Base-by-base conservation (phyloP, 2,113 vertebrate species). In the Seriola quinqueradiata region DNA sequence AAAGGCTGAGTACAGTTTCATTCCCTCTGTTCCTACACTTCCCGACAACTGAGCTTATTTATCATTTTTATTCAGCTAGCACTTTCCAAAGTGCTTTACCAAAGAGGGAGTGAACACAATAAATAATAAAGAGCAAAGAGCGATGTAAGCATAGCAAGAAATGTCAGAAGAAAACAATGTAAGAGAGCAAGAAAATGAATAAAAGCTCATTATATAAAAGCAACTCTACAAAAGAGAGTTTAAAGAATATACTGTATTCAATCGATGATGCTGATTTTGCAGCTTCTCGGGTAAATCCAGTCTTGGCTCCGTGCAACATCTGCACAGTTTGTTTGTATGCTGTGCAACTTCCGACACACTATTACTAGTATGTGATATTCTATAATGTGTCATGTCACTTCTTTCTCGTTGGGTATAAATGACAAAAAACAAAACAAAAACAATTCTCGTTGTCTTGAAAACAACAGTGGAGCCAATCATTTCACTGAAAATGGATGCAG, bases 31-130 rank as follows among this genome's bases (percentile, higher is more conserved):
- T 63, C 48, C 14, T 5, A 50, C 46, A 79, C 28, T 14, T 40
- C 25, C 17, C 44, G 23, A 63, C 67, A 58, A 23, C 32, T 25
- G 23, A 66, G 59, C 59, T 13, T 70, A 81, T 76, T 77, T 54
- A 71, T 84, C 40, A 78, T 78, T 86, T 79, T 87, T 79, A 81
- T 85, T 83, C 48, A 65, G 70, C 52, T n/a, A 12, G 61, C 55
- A 61, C 42, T 79, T 87, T 78, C 75, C 21, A 57, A 17, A 79
- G 66, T 67, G 32, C 32, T 73, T 66, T 38, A 32, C 50, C 11
- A 36, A 48, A 34, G 44, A 64, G 32, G 17, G 72, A 76, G 78
- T 84, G 17, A 74, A 80, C 21, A 50, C 34, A 65, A 16, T 68
- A 72, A 72, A 81, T 69, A 79, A 68, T 8, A 54, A 71, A 9